A percentile compares a stretch with the other conserved stretches of the same genome.
Evolutionary conservation across 2,113 vertebrate species (phyloP).

Genomic region (Procapra przewalskii): DNA sequence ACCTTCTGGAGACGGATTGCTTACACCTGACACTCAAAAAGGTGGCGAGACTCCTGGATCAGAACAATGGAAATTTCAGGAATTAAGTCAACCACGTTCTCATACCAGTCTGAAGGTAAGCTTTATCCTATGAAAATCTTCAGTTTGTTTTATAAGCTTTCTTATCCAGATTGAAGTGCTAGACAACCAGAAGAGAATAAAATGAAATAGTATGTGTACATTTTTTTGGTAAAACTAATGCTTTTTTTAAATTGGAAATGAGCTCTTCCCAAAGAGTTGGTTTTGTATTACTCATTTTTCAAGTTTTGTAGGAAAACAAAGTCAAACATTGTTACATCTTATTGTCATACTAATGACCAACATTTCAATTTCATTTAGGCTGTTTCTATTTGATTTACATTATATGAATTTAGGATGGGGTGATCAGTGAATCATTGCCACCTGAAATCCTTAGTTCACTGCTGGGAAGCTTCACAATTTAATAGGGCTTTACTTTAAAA

Average conservation of each 20-base stretch:
- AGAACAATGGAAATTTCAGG: conserved; percentile 92
- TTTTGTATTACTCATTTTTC: not conserved
- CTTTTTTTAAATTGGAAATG: not conserved
- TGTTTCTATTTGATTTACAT: not conserved
- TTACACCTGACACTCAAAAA: conserved; percentile 88
- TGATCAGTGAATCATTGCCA: not conserved
- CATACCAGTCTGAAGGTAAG: conserved; percentile 96
- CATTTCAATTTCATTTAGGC: not conserved
- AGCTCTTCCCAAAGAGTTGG: not conserved
- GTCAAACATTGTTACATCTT: not conserved
- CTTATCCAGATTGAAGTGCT: not conserved
- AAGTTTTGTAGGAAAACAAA: conserved; percentile 24
- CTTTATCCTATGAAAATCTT: not conserved
- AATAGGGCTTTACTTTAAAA: not conserved
- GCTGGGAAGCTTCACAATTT: not conserved
- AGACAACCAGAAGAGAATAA: not conserved
- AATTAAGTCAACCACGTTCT: conserved; percentile 90
- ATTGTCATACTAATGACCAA: not conserved
- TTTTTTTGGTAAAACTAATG: conserved; percentile 18
- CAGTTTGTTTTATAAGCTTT: not conserved
- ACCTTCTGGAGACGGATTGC: conserved; percentile 85
- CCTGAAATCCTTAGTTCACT: not conserved
- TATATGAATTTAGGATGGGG: not conserved
- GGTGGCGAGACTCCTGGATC: conserved; percentile 87
- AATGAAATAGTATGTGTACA: not conserved